phyloP scores from a whole-genome alignment of 2,113 vertebrate genomes.

The Nestor notabilis region DNA sequence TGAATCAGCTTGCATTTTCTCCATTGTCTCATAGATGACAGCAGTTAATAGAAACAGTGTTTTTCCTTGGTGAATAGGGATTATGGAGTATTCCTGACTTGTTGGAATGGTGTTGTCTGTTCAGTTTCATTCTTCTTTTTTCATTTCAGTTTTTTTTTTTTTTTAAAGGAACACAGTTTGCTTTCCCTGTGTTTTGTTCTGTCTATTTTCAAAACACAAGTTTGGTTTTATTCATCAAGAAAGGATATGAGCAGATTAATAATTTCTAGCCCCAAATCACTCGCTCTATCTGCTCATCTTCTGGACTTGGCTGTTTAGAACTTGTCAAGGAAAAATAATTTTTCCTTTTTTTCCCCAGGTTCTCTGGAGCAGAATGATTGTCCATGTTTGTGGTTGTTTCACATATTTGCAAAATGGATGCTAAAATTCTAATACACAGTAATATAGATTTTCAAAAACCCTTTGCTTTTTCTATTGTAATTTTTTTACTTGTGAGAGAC shows the following conservation, averaged over 20 bases:
- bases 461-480: background rate
- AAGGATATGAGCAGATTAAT: background rate
- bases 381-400: background rate
- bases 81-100: background rate
- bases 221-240: background rate
- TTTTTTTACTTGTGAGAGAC: background rate
- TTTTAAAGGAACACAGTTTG: background rate
- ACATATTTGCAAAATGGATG: background rate
- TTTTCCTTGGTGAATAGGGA: background rate
- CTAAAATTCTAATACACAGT: background rate
- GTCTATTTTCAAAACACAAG: background rate
- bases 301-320: background rate
- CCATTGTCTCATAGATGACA: constrained; percentile 1
- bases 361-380: background rate
- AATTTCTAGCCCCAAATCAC: background rate
- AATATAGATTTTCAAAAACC: background rate
- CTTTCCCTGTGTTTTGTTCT: background rate
- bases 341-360: background rate
- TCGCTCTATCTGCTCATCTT: background rate
- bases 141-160: background rate
- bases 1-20: background rate
- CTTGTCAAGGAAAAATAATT: background rate
- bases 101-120: background rate
- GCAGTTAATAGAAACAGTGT: background rate
- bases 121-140: background rate